Conservation (phyloP, 2,113 vertebrate species). For the Pica pica region DNA sequence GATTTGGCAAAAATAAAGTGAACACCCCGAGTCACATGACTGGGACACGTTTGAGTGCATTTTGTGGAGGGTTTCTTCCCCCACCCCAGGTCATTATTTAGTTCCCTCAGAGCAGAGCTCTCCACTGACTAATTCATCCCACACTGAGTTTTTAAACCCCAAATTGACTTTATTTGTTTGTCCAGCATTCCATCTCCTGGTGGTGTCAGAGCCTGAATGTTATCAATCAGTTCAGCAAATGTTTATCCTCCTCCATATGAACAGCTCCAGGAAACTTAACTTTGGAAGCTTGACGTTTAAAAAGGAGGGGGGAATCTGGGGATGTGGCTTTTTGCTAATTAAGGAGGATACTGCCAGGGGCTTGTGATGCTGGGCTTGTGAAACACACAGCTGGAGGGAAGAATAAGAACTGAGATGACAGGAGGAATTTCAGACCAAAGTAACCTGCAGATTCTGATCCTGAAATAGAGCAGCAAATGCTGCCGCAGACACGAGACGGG, state of each 20-base stretch:
- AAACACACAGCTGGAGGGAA: conserved; percentile 1
- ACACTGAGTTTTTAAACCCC: background rate
- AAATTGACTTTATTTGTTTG: background rate
- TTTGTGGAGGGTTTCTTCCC: background rate
- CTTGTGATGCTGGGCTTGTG: background rate
- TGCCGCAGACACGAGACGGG: background rate
- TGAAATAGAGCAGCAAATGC: background rate
- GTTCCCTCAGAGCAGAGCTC: background rate
- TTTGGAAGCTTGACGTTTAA: conserved; percentile 8
- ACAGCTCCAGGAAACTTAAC: background rate
- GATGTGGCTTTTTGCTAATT: background rate
- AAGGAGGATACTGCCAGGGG: background rate
- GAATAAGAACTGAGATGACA: background rate
- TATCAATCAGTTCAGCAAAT: conserved; percentile 5
- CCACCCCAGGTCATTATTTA: background rate
- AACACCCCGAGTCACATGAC: background rate
- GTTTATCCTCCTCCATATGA: background rate
- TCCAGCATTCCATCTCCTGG: background rate
- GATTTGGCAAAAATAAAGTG: background rate
- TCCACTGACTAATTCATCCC: conserved; percentile 20
- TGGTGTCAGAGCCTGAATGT: background rate
- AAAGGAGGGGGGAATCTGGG: background rate
- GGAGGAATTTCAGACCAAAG: background rate
- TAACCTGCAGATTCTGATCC: background rate
- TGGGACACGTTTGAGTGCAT: background rate